Evolutionary conservation across 37 sponge, comb jelly and placozoan genomes (phyloP).

Genomic region (Cliona cf. orientalis): DNA sequence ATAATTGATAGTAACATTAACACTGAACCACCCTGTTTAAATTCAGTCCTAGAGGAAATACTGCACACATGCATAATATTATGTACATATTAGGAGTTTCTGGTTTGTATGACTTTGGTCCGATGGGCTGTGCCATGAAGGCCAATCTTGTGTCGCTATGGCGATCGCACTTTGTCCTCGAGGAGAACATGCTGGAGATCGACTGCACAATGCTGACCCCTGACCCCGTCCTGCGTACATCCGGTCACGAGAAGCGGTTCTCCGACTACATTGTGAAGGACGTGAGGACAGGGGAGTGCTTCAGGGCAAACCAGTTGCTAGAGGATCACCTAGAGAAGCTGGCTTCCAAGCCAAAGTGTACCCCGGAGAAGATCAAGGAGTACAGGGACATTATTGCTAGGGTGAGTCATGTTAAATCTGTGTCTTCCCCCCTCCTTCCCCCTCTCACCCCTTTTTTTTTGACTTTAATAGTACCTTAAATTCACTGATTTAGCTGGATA

Average conservation of each 20-base stretch:
- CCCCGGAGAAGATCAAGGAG: conserved; percentile 69
- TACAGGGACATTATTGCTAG: conserved; percentile 48
- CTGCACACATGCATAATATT: too few relatives aligned
- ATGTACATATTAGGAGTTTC: conserved; percentile 67
- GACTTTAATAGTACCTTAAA: too few relatives aligned
- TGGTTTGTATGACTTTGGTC: conserved; percentile 96
- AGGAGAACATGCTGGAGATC: conserved; percentile 93
- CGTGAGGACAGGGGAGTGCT: conserved; percentile 89
- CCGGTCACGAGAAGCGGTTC: conserved; percentile 95
- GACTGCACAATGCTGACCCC: conserved; percentile 90
- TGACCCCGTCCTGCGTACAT: conserved; percentile 85
- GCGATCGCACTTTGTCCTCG: conserved; percentile 95
- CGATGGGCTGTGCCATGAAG: conserved; percentile 98
- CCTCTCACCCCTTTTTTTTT: too few relatives aligned
- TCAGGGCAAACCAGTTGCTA: conserved; percentile 95
- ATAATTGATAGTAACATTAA: too few relatives aligned
- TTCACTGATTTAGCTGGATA: conserved; percentile 81
- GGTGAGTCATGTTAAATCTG: conserved; percentile 17
- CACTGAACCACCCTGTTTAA: too few relatives aligned
- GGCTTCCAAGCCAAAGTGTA: conserved; percentile 61
- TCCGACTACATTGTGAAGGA: conserved; percentile 97
- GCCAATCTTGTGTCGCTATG: conserved; percentile 85
- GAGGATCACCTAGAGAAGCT: conserved; percentile 73
- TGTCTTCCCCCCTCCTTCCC: too few relatives aligned
- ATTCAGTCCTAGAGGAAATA: too few relatives aligned